These are phyloP conservation scores for Pristiophorus japonicus DNA, from an alignment of 2,113 vertebrate genomes.

Conservation along the genomic window DNA sequence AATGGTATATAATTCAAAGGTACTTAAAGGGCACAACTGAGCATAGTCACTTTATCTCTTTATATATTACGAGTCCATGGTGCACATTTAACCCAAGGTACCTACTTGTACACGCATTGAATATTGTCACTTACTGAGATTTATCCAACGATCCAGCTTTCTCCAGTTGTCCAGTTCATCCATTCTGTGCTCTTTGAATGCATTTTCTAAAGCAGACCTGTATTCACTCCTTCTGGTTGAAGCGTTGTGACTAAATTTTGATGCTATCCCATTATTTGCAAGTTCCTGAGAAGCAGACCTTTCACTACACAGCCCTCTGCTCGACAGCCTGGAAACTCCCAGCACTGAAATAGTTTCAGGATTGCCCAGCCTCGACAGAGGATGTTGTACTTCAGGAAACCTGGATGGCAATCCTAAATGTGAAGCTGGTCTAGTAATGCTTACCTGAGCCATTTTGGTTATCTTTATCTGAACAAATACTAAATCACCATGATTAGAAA, in stretches of 20 bases:
- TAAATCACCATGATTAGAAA: constrained; percentile 6
- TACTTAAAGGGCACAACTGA: not conserved
- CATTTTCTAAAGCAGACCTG: not conserved
- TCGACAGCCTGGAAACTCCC: constrained; percentile 30
- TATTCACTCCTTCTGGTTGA: not conserved
- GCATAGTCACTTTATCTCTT: not conserved
- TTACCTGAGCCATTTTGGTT: constrained; percentile 37
- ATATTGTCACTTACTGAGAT: constrained; percentile 37
- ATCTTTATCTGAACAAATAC: not conserved
- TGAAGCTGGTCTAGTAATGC: constrained; percentile 12
- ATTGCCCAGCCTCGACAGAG: constrained; percentile 34
- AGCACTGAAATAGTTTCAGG: constrained; percentile 39
- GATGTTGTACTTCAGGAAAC: constrained; percentile 41
- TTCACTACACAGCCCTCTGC: not conserved
- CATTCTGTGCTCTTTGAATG: not conserved
- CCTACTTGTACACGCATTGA: not conserved
- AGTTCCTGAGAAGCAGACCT: constrained; percentile 7
- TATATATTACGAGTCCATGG: not conserved
- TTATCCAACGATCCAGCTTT: constrained; percentile 40
- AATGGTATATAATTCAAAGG: not conserved
- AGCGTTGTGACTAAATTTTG: not conserved
- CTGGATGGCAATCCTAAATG: constrained; percentile 26
- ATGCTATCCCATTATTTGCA: not conserved
- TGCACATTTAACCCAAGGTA: not conserved
- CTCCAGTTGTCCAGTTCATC: constrained; percentile 39